These are phyloP conservation scores for Porites evermanni DNA, from an alignment of 92 coral and sea anemone genomes.

Conservation along the genomic window DNA sequence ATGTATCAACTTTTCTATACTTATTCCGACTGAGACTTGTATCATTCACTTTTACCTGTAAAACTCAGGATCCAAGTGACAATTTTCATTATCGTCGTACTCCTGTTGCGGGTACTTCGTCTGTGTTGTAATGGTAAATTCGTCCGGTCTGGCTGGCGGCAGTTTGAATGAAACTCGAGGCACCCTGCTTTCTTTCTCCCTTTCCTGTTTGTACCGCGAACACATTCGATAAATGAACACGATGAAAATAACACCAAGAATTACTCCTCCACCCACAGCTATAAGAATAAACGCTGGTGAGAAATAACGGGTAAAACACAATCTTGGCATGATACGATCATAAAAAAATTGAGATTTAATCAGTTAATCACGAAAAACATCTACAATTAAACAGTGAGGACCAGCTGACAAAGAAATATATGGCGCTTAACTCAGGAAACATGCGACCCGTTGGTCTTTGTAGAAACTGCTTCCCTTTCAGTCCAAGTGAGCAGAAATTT, in stretches of 20 bases:
- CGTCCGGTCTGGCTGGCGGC: conserved; percentile 35
- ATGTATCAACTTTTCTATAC: no score
- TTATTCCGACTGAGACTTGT: not conserved
- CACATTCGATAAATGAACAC: conserved; percentile 27
- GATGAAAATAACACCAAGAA: conserved; percentile 25
- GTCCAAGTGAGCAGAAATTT: no score
- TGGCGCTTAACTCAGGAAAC: no score
- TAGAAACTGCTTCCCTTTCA: no score
- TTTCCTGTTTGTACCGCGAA: conserved; percentile 15
- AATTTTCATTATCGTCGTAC: not conserved
- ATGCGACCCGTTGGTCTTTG: no score
- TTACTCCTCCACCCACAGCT: conserved; percentile 40
- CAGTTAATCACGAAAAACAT: not conserved
- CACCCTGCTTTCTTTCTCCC: not conserved
- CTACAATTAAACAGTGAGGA: not conserved
- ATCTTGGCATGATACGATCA: no score
- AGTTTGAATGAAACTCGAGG: conserved; percentile 41
- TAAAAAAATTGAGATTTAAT: no score
- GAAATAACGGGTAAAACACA: not conserved
- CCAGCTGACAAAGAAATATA: no score
- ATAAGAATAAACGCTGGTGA: conserved; percentile 33
- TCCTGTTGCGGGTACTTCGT: conserved; percentile 35
- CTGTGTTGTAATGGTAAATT: conserved; percentile 9
- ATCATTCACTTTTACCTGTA: conserved; percentile 26
- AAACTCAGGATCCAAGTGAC: conserved; percentile 34